Conservation (phyloP, 2,797 vertebrate genomes). For the Poecilia wingei region DNA sequence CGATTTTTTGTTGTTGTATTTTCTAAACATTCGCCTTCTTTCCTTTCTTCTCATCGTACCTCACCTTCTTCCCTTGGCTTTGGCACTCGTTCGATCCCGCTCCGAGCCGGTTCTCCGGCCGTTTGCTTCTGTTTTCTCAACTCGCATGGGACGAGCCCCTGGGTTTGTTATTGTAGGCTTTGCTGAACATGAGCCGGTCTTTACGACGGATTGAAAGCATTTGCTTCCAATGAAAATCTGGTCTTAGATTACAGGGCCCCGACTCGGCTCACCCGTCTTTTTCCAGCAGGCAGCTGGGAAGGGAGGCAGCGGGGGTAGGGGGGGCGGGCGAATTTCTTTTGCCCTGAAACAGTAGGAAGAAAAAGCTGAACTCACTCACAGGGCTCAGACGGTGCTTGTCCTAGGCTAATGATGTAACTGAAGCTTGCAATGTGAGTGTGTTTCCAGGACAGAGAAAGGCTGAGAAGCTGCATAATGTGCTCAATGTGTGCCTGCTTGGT, state of each 20-base stretch:
- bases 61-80: slow-evolving; percentile 43
- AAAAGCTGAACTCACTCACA: slow-evolving; percentile 89
- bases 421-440: slow-evolving; percentile 86
- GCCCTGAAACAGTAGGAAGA: slow-evolving; percentile 96
- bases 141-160: slow-evolving; percentile 87
- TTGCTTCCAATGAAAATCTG: slow-evolving; percentile 99
- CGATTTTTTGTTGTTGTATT: slow-evolving; percentile 10
- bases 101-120: slow-evolving; percentile 53
- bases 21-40: background rate
- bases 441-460: slow-evolving; percentile 46
- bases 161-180: slow-evolving; percentile 99
- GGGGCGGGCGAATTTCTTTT: slow-evolving; percentile 83
- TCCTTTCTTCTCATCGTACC: slow-evolving; percentile 45
- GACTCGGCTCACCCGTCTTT: slow-evolving; percentile 66
- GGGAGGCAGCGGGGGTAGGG: background rate
- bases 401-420: slow-evolving; percentile 95
- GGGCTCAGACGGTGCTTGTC: slow-evolving; percentile 91
- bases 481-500: slow-evolving; percentile 1
- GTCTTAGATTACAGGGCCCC: slow-evolving; percentile 98
- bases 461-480: slow-evolving; percentile 12
- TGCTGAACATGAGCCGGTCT: slow-evolving; percentile 97
- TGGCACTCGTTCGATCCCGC: slow-evolving; percentile 19
- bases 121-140: slow-evolving; percentile 87
- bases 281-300: slow-evolving; percentile 52
- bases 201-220: slow-evolving; percentile 99